Conservation (phyloP, 2,888 invertebrate species). For the Machimus rusticus region DNA sequence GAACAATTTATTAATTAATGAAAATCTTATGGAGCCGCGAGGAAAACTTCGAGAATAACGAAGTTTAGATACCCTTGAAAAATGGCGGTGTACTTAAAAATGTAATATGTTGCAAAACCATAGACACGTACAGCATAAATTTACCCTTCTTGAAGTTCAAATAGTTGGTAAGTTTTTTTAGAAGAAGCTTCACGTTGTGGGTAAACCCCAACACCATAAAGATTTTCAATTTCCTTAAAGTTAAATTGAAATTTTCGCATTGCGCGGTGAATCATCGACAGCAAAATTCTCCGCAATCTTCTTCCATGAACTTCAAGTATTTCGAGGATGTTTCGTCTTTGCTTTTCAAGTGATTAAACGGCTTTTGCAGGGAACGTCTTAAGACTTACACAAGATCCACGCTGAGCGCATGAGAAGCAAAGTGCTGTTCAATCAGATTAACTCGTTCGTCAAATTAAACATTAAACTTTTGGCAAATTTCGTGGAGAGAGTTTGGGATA, state of each 20-base stretch:
- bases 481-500: not conserved
- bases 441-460: not conserved
- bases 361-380: not conserved
- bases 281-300: not conserved
- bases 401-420: not conserved
- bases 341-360: not conserved
- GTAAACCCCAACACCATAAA: not conserved
- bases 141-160: not conserved
- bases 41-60: not conserved
- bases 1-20: not conserved
- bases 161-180: not conserved
- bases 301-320: not conserved
- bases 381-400: not conserved
- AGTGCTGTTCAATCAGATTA: not conserved
- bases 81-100: not conserved
- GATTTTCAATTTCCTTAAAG: not conserved
- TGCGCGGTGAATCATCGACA: not conserved
- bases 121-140: not conserved
- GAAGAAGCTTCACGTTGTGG: not conserved
- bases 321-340: not conserved
- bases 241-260: not conserved
- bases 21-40: not conserved
- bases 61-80: not conserved
- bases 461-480: not conserved
- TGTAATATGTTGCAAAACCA: not conserved